A percentile compares a stretch with the other conserved stretches of the same genome.
phyloP scores from a whole-genome alignment of 1,140 invertebrate genomes.

The Magallana gigas region DNA sequence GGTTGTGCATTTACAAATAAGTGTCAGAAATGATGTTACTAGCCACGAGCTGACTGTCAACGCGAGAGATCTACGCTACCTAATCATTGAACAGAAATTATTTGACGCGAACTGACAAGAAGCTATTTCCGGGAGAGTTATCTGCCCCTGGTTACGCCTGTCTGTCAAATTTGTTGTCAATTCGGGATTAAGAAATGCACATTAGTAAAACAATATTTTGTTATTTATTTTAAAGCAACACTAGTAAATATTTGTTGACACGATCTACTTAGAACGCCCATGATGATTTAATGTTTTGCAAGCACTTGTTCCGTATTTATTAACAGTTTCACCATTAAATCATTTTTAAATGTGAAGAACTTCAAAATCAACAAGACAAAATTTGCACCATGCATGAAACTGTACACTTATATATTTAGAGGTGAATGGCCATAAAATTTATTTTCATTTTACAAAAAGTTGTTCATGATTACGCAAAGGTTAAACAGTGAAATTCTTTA shows the following conservation, averaged over 20 bases:
- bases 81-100: conserved; percentile 36
- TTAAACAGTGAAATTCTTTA: background rate
- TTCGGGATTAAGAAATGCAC: conserved; percentile 26
- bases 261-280: background rate
- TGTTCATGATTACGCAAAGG: background rate
- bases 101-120: conserved; percentile 24
- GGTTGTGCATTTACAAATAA: conserved; percentile 32
- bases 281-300: background rate
- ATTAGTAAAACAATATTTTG: conserved; percentile 20
- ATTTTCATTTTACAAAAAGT: background rate
- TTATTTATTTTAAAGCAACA: conserved; percentile 12
- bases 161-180: conserved; percentile 8
- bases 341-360: no score
- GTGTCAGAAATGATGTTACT: conserved; percentile 26
- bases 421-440: background rate
- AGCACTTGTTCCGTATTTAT: background rate
- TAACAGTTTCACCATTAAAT: background rate
- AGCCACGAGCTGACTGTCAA: conserved; percentile 28
- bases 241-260: conserved; percentile 26
- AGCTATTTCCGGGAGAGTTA: conserved; percentile 21
- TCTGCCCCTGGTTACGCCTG: conserved; percentile 15
- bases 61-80: conserved; percentile 20
- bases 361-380: no score
- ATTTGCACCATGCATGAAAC: no score
- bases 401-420: no score